These are phyloP conservation scores for Nasalis larvatus DNA, from an alignment of 2,113 vertebrate genomes.

Conservation along the genomic window DNA sequence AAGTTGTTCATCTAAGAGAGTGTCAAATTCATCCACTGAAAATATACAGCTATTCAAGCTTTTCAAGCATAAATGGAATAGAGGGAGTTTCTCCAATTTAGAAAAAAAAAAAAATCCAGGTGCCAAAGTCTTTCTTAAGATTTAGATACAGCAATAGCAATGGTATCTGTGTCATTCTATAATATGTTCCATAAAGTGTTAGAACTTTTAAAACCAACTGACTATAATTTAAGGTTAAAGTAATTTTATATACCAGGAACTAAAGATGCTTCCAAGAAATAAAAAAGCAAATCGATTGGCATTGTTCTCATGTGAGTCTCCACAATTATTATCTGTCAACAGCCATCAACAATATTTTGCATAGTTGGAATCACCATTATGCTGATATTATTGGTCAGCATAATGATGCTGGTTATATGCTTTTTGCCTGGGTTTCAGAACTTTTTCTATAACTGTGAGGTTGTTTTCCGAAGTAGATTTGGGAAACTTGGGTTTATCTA, in stretches of 20 bases:
- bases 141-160: neutral
- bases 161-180: neutral
- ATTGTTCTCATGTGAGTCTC: neutral
- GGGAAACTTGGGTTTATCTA: neutral
- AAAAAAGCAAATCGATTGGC: neutral
- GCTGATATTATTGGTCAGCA: neutral
- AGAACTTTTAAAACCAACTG: neutral
- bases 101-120: neutral
- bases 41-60: neutral
- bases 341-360: neutral
- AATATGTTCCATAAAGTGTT: neutral
- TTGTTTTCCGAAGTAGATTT: neutral
- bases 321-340: neutral
- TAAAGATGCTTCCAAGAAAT: neutral
- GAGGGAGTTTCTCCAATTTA: neutral
- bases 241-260: neutral
- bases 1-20: neutral
- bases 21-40: neutral
- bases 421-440: constrained; percentile 12
- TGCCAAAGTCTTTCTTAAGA: neutral
- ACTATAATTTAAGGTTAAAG: neutral
- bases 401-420: neutral
- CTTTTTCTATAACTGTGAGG: neutral
- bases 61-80: neutral
- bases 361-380: neutral